phyloP scores from a whole-genome alignment of 2,888 invertebrate genomes.

The Acholoe squamosa region DNA sequence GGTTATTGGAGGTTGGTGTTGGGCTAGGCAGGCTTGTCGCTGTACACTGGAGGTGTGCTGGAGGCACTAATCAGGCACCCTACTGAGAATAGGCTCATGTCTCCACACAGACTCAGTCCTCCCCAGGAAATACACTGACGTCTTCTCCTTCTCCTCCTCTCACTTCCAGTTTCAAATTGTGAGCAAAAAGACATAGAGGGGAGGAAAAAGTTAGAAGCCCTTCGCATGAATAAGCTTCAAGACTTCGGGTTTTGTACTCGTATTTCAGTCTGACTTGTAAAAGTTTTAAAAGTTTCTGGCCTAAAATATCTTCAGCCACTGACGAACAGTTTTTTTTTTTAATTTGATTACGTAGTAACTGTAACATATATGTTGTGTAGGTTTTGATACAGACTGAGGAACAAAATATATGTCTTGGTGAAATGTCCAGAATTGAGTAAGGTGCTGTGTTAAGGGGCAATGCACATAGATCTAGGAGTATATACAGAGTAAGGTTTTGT shows the following conservation, averaged over 20 bases:
- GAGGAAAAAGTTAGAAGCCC: neutral
- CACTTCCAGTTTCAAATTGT: constrained; percentile 19
- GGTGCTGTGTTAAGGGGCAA: too few relatives aligned
- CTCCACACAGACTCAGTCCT: neutral
- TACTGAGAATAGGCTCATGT: neutral
- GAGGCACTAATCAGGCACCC: neutral
- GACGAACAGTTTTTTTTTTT: too few relatives aligned
- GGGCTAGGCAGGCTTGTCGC: neutral
- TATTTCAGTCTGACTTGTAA: neutral
- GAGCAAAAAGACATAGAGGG: neutral
- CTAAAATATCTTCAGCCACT: too few relatives aligned
- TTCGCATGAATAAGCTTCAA: neutral
- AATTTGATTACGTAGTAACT: too few relatives aligned
- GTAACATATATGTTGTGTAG: too few relatives aligned
- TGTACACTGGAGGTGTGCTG: neutral
- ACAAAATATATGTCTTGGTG: too few relatives aligned
- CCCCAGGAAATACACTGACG: neutral
- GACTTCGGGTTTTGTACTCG: neutral
- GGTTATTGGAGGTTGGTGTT: constrained; percentile 21
- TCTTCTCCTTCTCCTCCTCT: neutral
- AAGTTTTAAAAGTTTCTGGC: constrained; percentile 1
- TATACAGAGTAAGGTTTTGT: too few relatives aligned
- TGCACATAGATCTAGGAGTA: too few relatives aligned
- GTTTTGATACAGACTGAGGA: too few relatives aligned
- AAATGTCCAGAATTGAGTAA: too few relatives aligned